Evolutionary conservation across 2,888 invertebrate genomes (phyloP).

Genomic region (Oscheius sp.): DNA sequence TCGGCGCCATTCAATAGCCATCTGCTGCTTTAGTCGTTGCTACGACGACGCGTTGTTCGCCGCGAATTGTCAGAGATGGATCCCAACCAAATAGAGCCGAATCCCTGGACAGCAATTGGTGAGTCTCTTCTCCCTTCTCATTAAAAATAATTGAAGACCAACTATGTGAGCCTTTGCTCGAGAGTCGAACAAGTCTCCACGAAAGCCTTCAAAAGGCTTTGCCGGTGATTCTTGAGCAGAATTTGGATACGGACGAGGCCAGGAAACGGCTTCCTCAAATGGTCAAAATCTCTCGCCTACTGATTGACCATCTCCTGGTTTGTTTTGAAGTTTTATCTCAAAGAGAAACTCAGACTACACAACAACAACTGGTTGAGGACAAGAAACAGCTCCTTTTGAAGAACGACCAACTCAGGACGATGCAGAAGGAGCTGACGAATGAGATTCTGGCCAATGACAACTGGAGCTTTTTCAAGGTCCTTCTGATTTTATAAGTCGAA

Average conservation of each 20-base stretch:
- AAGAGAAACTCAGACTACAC: constrained; percentile 8
- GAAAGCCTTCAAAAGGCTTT: constrained; percentile 15
- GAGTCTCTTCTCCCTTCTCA: not conserved
- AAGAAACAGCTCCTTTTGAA: not conserved
- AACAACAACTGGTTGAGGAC: constrained; percentile 17
- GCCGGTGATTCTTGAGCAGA: constrained; percentile 14
- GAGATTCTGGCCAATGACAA: not conserved
- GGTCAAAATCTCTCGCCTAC: constrained; percentile 17
- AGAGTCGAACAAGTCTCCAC: not conserved
- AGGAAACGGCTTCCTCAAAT: constrained; percentile 13
- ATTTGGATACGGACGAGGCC: constrained; percentile 10
- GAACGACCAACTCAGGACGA: constrained; percentile 2
- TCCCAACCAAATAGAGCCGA: too few species aligned
- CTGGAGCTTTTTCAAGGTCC: constrained; percentile 19
- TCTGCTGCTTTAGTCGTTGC: not conserved
- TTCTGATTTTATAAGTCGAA: not conserved
- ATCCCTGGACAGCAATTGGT: constrained; percentile 6
- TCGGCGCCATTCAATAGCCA: not conserved
- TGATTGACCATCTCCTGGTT: constrained; percentile 11
- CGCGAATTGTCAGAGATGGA: not conserved
- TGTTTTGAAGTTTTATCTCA: too few species aligned
- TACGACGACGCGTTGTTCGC: not conserved
- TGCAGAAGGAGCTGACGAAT: constrained; percentile 18
- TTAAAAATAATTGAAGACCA: not conserved
- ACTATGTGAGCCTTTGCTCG: constrained; percentile 11